These are phyloP conservation scores for Phataginus tricuspis DNA, from an alignment of 2,797 vertebrate species.

Conservation along the genomic window DNA sequence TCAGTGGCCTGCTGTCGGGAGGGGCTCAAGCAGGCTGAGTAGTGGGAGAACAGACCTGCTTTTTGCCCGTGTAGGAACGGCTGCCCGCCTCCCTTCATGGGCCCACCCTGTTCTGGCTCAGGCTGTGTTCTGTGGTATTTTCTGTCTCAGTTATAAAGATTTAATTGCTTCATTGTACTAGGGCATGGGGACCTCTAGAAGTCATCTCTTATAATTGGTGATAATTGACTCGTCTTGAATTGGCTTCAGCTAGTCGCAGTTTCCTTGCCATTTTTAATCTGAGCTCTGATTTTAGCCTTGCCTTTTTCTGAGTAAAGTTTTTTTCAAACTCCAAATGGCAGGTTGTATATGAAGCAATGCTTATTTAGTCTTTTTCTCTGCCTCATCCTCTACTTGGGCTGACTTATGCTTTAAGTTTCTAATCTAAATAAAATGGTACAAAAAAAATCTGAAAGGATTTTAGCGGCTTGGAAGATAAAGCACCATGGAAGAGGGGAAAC, in stretches of 20 bases:
- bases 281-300: constrained; percentile 44
- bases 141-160: constrained; percentile 55
- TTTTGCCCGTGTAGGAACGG: neutral
- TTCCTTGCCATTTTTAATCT: constrained; percentile 37
- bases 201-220: constrained; percentile 35
- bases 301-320: neutral
- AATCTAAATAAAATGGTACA: neutral
- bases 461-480: constrained; percentile 58
- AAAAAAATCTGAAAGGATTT: neutral
- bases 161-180: constrained; percentile 55
- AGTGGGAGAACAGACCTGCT: neutral
- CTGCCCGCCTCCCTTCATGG: neutral
- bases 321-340: neutral
- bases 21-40: neutral
- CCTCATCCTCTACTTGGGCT: neutral
- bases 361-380: neutral
- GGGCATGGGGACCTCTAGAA: neutral
- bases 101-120: constrained; percentile 12
- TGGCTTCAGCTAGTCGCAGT: neutral
- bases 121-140: constrained; percentile 56
- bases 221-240: constrained; percentile 48
- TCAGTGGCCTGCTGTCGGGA: neutral
- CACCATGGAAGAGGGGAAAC: neutral
- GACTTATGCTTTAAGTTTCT: neutral
- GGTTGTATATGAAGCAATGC: neutral